phyloP scores from a whole-genome alignment of 2,797 vertebrate species.

The Alfaro cultratus region DNA sequence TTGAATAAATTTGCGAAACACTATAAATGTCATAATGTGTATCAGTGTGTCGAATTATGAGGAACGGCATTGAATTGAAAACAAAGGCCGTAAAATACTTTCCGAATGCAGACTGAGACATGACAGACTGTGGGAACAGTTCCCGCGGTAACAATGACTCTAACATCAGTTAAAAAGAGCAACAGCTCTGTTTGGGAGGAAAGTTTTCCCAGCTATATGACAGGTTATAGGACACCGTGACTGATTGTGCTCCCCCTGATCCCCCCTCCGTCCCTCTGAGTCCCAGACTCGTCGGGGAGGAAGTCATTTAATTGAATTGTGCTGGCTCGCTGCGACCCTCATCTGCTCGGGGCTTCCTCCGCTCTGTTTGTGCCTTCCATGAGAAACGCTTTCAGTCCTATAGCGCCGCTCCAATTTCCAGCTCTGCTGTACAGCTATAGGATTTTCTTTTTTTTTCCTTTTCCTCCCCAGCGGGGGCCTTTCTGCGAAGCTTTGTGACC shows the following conservation, averaged over 20 bases:
- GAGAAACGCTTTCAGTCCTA: slow-evolving; percentile 37
- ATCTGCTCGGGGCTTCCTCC: slow-evolving; percentile 19
- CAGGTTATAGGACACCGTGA: slow-evolving; percentile 18
- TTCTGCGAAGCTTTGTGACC: slow-evolving; percentile 53
- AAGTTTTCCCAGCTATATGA: background rate
- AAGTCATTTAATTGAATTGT: slow-evolving; percentile 51
- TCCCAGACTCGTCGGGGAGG: slow-evolving; percentile 32
- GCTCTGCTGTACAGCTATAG: slow-evolving; percentile 20
- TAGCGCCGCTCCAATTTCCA: slow-evolving; percentile 28
- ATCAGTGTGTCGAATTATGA: too few species aligned
- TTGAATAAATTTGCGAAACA: too few species aligned
- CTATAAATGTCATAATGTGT: too few species aligned
- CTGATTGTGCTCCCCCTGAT: background rate
- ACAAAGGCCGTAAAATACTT: too few species aligned
- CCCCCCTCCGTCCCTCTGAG: background rate
- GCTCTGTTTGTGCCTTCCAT: slow-evolving; percentile 27
- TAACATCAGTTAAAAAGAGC: background rate
- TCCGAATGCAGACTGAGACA: too few species aligned
- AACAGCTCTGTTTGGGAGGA: background rate
- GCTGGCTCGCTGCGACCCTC: slow-evolving; percentile 37
- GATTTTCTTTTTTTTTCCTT: background rate
- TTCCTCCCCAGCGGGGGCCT: slow-evolving; percentile 24
- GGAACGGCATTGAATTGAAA: too few species aligned
- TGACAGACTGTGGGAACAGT: too few species aligned
- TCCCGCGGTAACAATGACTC: background rate